phyloP scores from a whole-genome alignment of 2,888 invertebrate species.

The Cheilosia urbana region DNA sequence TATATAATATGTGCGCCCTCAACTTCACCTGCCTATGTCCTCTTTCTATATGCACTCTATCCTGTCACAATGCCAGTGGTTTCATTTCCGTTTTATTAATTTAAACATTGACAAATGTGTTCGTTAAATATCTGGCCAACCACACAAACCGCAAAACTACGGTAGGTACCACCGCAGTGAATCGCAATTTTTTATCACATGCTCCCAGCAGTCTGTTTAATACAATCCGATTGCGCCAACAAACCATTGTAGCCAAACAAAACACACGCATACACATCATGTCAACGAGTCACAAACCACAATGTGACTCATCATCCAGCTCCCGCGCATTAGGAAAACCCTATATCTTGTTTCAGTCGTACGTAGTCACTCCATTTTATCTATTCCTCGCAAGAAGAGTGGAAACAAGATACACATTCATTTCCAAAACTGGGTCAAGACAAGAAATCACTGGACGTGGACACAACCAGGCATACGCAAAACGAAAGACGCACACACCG shows the following conservation, averaged over 20 bases:
- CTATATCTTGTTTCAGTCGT: conserved; percentile 50
- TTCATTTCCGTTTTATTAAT: conserved; percentile 72
- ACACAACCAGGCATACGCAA: neutral
- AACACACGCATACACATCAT: conserved; percentile 45
- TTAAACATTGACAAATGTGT: conserved; percentile 52
- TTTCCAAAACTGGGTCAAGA: conserved; percentile 60
- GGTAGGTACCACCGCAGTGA: conserved; percentile 8
- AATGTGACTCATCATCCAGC: conserved; percentile 62
- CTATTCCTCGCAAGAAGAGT: conserved; percentile 10
- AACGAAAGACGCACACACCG: conserved; percentile 29
- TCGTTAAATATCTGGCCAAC: conserved; percentile 49
- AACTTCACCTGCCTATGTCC: neutral
- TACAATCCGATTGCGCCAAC: conserved; percentile 43
- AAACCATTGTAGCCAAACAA: conserved; percentile 30
- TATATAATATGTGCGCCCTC: neutral
- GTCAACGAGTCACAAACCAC: conserved; percentile 23
- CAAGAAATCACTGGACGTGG: conserved; percentile 16
- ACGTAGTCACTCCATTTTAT: conserved; percentile 17
- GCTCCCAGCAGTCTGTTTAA: conserved; percentile 19
- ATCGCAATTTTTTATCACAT: conserved; percentile 27
- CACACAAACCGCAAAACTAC: conserved; percentile 62
- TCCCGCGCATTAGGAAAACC: conserved; percentile 65
- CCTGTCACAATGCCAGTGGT: conserved; percentile 5
- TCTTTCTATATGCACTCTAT: neutral
- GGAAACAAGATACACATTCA: conserved; percentile 38